Evolutionary conservation across 2,888 invertebrate species (phyloP).

Genomic region (Platerodrilus igneus): DNA sequence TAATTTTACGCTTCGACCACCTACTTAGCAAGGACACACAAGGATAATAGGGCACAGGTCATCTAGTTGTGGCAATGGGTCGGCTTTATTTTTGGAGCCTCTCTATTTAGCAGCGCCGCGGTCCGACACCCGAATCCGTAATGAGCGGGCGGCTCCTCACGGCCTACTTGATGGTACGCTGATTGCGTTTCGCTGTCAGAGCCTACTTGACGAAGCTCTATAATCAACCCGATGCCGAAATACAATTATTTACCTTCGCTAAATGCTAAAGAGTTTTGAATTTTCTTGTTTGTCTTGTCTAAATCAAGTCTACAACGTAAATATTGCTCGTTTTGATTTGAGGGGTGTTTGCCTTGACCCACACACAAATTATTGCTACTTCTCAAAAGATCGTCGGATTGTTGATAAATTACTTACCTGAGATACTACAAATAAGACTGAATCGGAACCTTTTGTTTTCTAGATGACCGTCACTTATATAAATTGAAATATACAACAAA

Average conservation of each 20-base stretch:
- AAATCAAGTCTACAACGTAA: too few species aligned
- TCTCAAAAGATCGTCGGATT: too few species aligned
- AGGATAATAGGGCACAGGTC: slow-evolving; percentile 26
- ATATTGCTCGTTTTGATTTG: too few species aligned
- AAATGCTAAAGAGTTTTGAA: slow-evolving; percentile 28
- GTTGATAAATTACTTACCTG: too few species aligned
- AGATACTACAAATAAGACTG: too few species aligned
- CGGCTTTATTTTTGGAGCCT: slow-evolving; percentile 14
- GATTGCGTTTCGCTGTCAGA: slow-evolving; percentile 29
- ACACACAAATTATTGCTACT: too few species aligned
- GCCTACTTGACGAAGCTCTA: slow-evolving; percentile 29
- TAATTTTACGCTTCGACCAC: slow-evolving; percentile 22
- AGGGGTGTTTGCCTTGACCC: too few species aligned
- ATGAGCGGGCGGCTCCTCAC: slow-evolving; percentile 26
- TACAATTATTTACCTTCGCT: slow-evolving; percentile 34
- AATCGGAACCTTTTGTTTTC: too few species aligned
- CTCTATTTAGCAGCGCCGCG: slow-evolving; percentile 26
- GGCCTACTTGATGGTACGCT: slow-evolving; percentile 21
- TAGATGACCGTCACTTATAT: too few species aligned
- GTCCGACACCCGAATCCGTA: slow-evolving; percentile 26
- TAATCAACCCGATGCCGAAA: slow-evolving; percentile 32
- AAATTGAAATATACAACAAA: too few species aligned
- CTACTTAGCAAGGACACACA: slow-evolving; percentile 24
- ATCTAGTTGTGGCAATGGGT: slow-evolving; percentile 17
- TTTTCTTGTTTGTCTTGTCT: slow-evolving; percentile 11